Base-by-base conservation (phyloP, 2,888 invertebrate species). In the Monopis laevigella region DNA sequence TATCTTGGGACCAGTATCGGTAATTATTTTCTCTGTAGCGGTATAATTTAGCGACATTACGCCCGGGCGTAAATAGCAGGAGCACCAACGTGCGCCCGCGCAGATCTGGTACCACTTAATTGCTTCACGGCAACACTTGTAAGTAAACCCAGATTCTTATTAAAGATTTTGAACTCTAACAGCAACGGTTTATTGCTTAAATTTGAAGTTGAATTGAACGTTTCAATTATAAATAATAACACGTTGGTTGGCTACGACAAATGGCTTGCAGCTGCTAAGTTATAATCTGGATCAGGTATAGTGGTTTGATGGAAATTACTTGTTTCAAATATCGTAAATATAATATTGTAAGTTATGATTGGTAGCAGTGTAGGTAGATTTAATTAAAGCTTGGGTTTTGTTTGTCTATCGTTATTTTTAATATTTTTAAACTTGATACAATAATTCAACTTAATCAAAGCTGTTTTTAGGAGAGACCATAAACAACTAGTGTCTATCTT, bases 21-120 rank as follows among this genome's bases (percentile, higher is more conserved):
- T 64, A 61, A 72, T 68, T 70, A 65, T 50, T 51, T 48, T 48
- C 51, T 56, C 44, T 26, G 40, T 40, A 32, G 43, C 57, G 48
- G 64, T 75, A 57, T 74, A 78, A 77, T 78, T 78, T 71, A 57
- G 67, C 48, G 58, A 56, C 60, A 77, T 75, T 75, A 74, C 56
- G 53, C 48, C 53, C n/a, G 51, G 55, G 53, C 53, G 62, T 58
- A 71, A 75, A 77, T 75, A 70, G 71, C 69, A 74, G 69, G 63
- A 69, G 68, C 62, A 58, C 62, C 59, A 36, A 24, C 30, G 41
- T 42, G 40, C 29, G 66, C 58, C 52, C 48, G 62, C 61, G 66
- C 65, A 65, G 60, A 52, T 48, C 51, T 7, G 5, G 32, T 40
- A 21, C 36, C 26, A 42, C 19, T 41, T 43, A 40, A 56, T 58